A percentile compares a stretch with the other conserved stretches of the same genome.
phyloP scores from a whole-genome alignment of 2,888 invertebrate species.

The Ophion ellenae region DNA sequence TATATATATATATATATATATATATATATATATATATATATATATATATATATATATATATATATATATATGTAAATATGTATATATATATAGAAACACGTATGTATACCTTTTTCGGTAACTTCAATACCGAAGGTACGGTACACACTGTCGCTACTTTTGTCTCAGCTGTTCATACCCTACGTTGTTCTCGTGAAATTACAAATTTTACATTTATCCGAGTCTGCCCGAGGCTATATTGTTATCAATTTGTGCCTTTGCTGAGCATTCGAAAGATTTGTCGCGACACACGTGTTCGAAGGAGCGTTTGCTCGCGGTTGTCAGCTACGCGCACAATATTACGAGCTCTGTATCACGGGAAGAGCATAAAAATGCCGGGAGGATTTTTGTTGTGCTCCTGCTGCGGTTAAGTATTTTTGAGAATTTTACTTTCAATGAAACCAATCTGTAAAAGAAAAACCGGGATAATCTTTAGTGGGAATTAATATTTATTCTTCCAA shows the following conservation, averaged over 20 bases:
- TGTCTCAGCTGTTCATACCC: slow-evolving; percentile 54
- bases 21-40: too few relatives aligned
- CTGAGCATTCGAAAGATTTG: slow-evolving; percentile 19
- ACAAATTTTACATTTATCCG: slow-evolving; percentile 46
- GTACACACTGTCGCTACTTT: slow-evolving; percentile 36
- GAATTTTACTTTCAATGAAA: too few relatives aligned
- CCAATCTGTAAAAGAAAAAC: too few relatives aligned
- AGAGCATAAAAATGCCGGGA: not conserved
- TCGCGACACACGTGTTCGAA: not conserved
- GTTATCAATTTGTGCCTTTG: slow-evolving; percentile 15
- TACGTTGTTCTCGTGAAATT: slow-evolving; percentile 37
- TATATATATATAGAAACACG: slow-evolving; percentile 7
- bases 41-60: too few relatives aligned
- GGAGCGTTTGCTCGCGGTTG: not conserved
- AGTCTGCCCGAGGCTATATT: slow-evolving; percentile 12
- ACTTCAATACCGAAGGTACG: slow-evolving; percentile 47
- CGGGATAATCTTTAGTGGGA: too few relatives aligned
- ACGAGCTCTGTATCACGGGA: not conserved
- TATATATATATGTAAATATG: not conserved
- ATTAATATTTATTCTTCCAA: too few relatives aligned
- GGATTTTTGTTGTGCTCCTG: too few relatives aligned
- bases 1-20: not conserved
- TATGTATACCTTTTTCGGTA: slow-evolving; percentile 25
- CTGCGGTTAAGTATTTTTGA: too few relatives aligned
- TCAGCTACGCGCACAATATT: not conserved